Evolutionary conservation across 2,888 invertebrate species (phyloP).

Genomic region (Diploptera punctata): DNA sequence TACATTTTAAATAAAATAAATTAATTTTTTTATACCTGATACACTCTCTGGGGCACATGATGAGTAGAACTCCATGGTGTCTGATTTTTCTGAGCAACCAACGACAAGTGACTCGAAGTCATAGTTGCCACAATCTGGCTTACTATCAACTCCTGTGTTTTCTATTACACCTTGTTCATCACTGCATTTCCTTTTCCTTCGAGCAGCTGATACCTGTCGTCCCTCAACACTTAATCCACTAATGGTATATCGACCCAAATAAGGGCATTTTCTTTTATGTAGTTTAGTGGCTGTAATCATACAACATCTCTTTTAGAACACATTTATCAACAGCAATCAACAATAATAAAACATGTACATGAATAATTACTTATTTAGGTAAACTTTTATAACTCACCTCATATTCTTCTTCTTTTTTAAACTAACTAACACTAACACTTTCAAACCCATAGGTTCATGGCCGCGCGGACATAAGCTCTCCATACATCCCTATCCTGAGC

Average conservation of each 20-base stretch:
- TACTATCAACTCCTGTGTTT: conserved; percentile 30
- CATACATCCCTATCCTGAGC: too few relatives aligned
- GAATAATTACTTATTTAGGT: too few relatives aligned
- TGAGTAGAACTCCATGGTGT: conserved; percentile 53
- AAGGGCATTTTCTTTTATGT: conserved; percentile 84
- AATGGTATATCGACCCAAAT: conserved; percentile 77
- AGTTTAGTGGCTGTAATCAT: conserved; percentile 84
- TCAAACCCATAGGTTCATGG: conserved; percentile 31
- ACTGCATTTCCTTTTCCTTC: conserved; percentile 4
- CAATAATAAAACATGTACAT: too few relatives aligned
- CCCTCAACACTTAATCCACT: conserved; percentile 61
- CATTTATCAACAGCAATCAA: too few relatives aligned
- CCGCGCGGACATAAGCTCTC: too few relatives aligned
- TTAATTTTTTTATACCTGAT: conserved; percentile 2
- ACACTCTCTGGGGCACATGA: conserved; percentile 50
- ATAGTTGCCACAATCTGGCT: conserved; percentile 59
- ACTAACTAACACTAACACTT: conserved; percentile 43
- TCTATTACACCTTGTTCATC: conserved; percentile 9
- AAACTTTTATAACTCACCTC: too few relatives aligned
- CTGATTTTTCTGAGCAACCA: conserved; percentile 63
- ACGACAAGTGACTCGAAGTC: conserved; percentile 64
- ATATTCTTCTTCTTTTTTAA: too few relatives aligned
- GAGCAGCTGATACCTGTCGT: conserved; percentile 4
- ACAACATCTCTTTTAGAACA: too few relatives aligned
- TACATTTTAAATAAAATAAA: too few relatives aligned